Evolutionary conservation across 2,888 invertebrate species (phyloP).

Genomic region (Leucoptera coffeella): DNA sequence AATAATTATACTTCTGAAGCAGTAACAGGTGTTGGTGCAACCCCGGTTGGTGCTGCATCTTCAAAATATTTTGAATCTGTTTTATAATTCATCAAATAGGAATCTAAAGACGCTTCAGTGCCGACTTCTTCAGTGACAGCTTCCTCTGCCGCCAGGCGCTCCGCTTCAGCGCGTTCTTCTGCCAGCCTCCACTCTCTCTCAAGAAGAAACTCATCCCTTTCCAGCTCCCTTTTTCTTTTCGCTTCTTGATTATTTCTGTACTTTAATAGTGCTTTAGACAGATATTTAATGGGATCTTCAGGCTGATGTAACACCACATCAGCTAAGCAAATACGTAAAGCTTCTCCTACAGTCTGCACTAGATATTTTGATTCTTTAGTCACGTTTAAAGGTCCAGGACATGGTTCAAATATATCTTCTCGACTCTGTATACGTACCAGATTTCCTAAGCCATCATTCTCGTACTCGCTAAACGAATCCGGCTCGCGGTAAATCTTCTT

Average conservation of each 20-base stretch:
- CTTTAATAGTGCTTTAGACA: constrained; percentile 12
- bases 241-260: constrained; percentile 9
- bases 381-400: constrained; percentile 28
- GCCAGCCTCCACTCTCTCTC: constrained; percentile 5
- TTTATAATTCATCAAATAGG: no score
- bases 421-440: constrained; percentile 35
- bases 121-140: neutral
- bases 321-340: constrained; percentile 14
- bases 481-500: constrained; percentile 33
- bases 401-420: constrained; percentile 23
- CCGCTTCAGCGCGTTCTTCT: constrained; percentile 6
- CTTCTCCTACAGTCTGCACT: constrained; percentile 11
- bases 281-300: constrained; percentile 13
- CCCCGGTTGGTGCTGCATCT: no score
- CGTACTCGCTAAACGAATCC: constrained; percentile 33
- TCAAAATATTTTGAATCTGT: no score
- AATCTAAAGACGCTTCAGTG: neutral
- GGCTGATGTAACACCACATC: constrained; percentile 15
- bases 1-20: no score
- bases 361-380: constrained; percentile 13
- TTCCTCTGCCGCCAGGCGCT: neutral
- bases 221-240: constrained; percentile 5
- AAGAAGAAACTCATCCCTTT: constrained; percentile 7
- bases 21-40: no score
- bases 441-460: constrained; percentile 41